Evolutionary conservation across 2,888 invertebrate genomes (phyloP).

Genomic region (Byasa hedistus): DNA sequence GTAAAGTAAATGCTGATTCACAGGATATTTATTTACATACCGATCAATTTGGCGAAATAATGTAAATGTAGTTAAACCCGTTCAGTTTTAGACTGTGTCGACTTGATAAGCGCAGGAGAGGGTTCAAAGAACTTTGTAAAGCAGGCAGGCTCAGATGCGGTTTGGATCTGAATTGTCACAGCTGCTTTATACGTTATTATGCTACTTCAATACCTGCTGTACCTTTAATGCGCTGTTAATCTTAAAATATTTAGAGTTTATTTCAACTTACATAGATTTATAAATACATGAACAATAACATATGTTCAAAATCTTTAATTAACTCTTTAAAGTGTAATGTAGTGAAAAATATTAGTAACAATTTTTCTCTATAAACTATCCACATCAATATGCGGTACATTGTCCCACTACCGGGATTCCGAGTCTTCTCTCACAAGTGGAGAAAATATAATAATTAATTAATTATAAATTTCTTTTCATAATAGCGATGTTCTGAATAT

Average conservation of each 20-base stretch:
- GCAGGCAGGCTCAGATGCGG: constrained; percentile 39
- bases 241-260: neutral
- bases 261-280: neutral
- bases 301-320: too few relatives aligned
- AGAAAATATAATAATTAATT: too few relatives aligned
- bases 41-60: constrained; percentile 1
- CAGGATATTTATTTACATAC: neutral
- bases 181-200: neutral
- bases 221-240: neutral
- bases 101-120: constrained; percentile 70
- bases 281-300: too few relatives aligned
- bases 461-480: too few relatives aligned
- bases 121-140: constrained; percentile 71
- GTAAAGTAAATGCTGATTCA: too few relatives aligned
- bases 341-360: too few relatives aligned
- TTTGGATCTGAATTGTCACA: constrained; percentile 4
- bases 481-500: too few relatives aligned
- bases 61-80: constrained; percentile 28
- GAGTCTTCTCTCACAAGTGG: too few relatives aligned
- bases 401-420: too few relatives aligned
- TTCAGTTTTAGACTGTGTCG: constrained; percentile 44
- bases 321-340: too few relatives aligned
- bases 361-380: too few relatives aligned
- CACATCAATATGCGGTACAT: too few relatives aligned
- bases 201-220: neutral